A percentile compares a stretch with the other conserved stretches of the same genome.
These are phyloP conservation scores for Drosophila suzukii DNA, from an alignment of 1,140 invertebrate species.

Conservation along the genomic window DNA sequence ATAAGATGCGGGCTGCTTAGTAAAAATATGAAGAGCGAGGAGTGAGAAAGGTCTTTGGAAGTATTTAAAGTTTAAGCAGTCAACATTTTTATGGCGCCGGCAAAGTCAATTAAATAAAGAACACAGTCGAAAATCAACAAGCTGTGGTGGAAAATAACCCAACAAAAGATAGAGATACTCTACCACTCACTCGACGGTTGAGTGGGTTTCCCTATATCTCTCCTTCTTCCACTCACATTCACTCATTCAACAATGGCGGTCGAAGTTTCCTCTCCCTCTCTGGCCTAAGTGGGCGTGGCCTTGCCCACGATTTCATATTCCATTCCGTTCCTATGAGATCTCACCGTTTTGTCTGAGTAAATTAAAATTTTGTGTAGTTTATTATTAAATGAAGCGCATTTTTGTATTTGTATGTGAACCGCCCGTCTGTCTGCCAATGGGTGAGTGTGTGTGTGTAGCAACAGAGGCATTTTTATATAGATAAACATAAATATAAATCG, in stretches of 20 bases:
- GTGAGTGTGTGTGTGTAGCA: slow-evolving; percentile 17
- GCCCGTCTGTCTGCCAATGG: slow-evolving; percentile 13
- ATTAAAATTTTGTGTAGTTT: slow-evolving; percentile 84
- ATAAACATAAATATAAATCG: slow-evolving; percentile 58
- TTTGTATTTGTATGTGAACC: slow-evolving; percentile 71
- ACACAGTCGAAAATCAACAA: slow-evolving; percentile 55
- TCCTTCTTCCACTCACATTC: slow-evolving; percentile 2
- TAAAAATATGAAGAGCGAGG: slow-evolving; percentile 5
- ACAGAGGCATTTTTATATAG: slow-evolving; percentile 50
- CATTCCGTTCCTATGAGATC: slow-evolving; percentile 47
- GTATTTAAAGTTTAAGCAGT: slow-evolving; percentile 28
- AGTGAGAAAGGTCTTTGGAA: neutral
- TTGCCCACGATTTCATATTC: slow-evolving; percentile 30
- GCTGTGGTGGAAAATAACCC: slow-evolving; percentile 43
- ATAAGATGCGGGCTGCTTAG: slow-evolving; percentile 53
- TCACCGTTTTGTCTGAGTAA: slow-evolving; percentile 63
- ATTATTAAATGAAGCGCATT: slow-evolving; percentile 84
- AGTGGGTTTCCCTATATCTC: slow-evolving; percentile 28
- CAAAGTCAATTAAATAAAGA: slow-evolving; percentile 52
- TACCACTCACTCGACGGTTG: slow-evolving; percentile 21
- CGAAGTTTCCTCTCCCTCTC: slow-evolving; percentile 2
- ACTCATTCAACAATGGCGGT: slow-evolving; percentile 52
- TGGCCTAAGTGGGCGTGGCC: slow-evolving; percentile 56
- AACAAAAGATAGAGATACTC: slow-evolving; percentile 5
- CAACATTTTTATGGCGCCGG: slow-evolving; percentile 28